Evolutionary conservation across 2,797 vertebrate species (phyloP).

Genomic region (Onychomys arenicola): DNA sequence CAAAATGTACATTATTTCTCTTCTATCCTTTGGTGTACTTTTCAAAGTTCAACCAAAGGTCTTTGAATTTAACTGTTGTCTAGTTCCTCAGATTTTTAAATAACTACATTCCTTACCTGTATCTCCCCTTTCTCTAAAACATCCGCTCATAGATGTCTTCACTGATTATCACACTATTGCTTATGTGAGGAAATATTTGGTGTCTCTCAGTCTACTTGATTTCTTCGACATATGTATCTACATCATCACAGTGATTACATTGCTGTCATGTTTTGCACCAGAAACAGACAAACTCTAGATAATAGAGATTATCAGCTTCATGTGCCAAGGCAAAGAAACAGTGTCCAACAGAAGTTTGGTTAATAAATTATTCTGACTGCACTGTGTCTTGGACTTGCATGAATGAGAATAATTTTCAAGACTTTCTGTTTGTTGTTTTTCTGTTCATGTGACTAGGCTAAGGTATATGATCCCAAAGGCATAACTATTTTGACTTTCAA

Average conservation of each 20-base stretch:
- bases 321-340: not conserved
- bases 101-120: not conserved
- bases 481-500: not conserved
- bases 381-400: not conserved
- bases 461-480: not conserved
- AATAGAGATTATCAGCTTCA: not conserved
- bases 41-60: fast-evolving
- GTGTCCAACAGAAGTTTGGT: not conserved
- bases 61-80: not conserved
- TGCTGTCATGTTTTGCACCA: not conserved
- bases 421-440: not conserved
- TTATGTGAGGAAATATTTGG: not conserved
- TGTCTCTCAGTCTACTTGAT: not conserved
- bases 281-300: not conserved
- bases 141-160: not conserved
- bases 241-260: not conserved
- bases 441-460: not conserved
- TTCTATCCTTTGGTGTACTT: not conserved
- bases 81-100: not conserved
- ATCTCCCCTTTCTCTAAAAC: not conserved
- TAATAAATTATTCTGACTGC: not conserved
- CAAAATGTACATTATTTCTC: not conserved
- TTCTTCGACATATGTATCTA: not conserved
- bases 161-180: not conserved
- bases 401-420: not conserved